Percentiles rank a stretch among this genome's conserved stretches.
These are phyloP conservation scores for Accipiter virgatus DNA, from an alignment of 2,113 vertebrate genomes.

Conservation along the genomic window DNA sequence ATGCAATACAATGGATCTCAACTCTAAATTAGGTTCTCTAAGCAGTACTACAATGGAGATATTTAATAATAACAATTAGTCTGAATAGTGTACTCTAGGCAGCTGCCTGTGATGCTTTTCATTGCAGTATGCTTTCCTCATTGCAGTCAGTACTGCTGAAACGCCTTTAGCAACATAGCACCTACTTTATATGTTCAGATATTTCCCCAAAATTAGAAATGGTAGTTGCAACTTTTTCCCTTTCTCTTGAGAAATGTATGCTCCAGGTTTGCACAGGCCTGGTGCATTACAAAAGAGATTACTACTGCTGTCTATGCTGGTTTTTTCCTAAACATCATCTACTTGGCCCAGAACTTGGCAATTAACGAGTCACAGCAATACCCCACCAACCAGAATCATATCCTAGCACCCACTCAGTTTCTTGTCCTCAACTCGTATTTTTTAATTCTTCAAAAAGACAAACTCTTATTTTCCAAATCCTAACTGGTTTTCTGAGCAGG, in stretches of 20 bases:
- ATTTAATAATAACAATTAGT: slow-evolving; percentile 59
- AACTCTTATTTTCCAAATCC: background rate
- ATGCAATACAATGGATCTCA: background rate
- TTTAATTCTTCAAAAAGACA: background rate
- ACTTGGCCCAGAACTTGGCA: background rate
- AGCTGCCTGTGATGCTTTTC: slow-evolving; percentile 22
- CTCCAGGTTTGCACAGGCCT: background rate
- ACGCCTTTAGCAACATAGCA: background rate
- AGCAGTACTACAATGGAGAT: background rate
- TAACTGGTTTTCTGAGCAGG: background rate
- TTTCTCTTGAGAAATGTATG: background rate
- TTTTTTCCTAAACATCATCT: background rate
- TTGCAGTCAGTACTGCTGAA: background rate
- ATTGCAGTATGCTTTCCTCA: background rate
- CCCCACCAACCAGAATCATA: background rate
- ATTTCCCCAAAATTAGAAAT: background rate
- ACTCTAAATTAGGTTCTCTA: slow-evolving; percentile 14
- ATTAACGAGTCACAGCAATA: background rate
- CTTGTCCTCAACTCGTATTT: background rate
- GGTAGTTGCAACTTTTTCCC: background rate
- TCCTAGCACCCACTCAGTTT: background rate
- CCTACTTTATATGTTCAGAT: background rate
- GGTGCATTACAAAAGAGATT: background rate
- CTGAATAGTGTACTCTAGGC: background rate
- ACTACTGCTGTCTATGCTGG: rapidly evolving